phyloP scores from a whole-genome alignment of 2,113 vertebrate genomes.

The Salvelinus alpinus region DNA sequence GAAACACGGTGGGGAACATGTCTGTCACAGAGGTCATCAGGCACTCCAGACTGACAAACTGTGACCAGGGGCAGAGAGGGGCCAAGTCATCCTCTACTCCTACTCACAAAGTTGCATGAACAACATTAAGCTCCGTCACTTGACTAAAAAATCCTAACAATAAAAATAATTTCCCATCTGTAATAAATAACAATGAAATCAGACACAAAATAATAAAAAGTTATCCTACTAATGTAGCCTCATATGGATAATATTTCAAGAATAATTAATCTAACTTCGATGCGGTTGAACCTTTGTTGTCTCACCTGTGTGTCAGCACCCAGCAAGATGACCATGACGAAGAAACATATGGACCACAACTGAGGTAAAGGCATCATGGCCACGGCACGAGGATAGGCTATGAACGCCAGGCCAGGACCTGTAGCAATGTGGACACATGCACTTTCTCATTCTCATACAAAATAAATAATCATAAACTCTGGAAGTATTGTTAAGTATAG shows the following conservation, averaged over 20 bases:
- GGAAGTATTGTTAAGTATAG: no score
- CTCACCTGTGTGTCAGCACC: constrained; percentile 79
- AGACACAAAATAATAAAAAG: neutral
- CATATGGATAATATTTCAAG: no score
- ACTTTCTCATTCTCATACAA: neutral
- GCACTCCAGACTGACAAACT: constrained; percentile 92
- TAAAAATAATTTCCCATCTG: neutral
- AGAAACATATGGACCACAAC: constrained; percentile 72
- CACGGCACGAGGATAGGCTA: constrained; percentile 60
- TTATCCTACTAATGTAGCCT: neutral
- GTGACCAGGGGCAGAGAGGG: constrained; percentile 17
- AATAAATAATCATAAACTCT: no score
- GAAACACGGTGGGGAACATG: constrained; percentile 82
- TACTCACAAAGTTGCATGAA: no score
- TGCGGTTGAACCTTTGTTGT: neutral
- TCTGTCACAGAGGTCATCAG: constrained; percentile 86
- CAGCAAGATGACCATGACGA: constrained; percentile 88
- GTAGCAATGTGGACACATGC: constrained; percentile 21
- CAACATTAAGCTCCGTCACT: neutral
- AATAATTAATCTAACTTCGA: neutral
- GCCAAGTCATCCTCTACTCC: no score
- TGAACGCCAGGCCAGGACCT: constrained; percentile 57
- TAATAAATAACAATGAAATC: neutral
- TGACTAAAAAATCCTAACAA: neutral
- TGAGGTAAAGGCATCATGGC: constrained; percentile 75